Base-by-base conservation (phyloP, 1,140 invertebrate genomes). In the Drosophila oshimai region DNA sequence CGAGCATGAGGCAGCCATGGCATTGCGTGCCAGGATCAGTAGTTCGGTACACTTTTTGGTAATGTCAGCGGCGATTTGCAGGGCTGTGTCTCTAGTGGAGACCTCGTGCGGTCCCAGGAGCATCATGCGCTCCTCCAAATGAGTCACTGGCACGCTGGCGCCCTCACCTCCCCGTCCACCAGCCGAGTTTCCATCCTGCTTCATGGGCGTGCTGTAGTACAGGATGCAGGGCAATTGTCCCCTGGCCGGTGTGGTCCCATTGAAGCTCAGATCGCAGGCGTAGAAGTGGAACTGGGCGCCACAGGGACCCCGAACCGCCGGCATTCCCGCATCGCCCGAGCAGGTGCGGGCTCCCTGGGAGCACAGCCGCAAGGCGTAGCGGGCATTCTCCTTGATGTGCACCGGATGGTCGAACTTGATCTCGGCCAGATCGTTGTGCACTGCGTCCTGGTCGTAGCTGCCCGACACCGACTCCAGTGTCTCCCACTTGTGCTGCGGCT, bases 221-320 rank as follows among this genome's bases (percentile, higher is more conserved):
- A 99, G 93, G 49, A 99, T 94, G 77, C 97, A 95, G 0, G 98
- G 98, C 74, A 99, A 95, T 92, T 99, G 98, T 34, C 98, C 98
- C 31, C 98, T 92, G 0, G 95, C 96, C 73, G 98, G 94, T 3
- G 97, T 98, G 0, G 98, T 98, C 53, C 98, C 98, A 92, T 99
- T 99, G 79, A 97, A 97, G 91, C 97, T 98, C 15, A 99, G 93
- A 7, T 97, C 96, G 91, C 97, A 98, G 7, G 97, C 96, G 20
- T 95, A 95, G 89, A 98, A 99, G n/a, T 95, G 95, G 91, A 99
- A 99, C 1, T 94, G 95, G 3, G 96, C 97, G 36, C 97, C 97
- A 92, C 99, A 98, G 0, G 97, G 96, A 31, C 98, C 98, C 86
- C 96, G 96, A 0, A 99, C 95, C 2, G 94, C 94, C 26, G 94